Evolutionary conservation across 1,140 invertebrate genomes (phyloP).

Genomic region (Penaeus japonicus): DNA sequence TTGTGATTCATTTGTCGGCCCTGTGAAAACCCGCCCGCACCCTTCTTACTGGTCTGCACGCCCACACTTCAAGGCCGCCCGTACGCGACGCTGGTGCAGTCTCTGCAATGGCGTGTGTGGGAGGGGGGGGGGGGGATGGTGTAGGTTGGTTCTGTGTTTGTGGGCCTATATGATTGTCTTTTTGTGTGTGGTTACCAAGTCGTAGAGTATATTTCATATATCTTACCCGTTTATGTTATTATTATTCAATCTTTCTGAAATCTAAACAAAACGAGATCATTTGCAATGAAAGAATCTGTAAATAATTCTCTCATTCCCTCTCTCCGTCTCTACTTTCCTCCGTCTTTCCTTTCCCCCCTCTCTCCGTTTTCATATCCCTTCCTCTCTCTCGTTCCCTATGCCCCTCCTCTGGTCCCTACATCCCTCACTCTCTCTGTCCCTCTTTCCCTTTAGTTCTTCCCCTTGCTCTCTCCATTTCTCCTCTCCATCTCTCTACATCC

Average conservation of each 20-base stretch:
- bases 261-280: background rate
- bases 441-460: background rate
- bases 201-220: too few species aligned
- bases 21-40: too few species aligned
- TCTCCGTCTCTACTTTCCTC: background rate
- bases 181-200: too few species aligned
- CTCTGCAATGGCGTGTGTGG: too few species aligned
- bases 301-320: background rate
- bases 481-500: background rate
- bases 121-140: too few species aligned
- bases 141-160: too few species aligned
- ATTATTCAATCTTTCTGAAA: background rate
- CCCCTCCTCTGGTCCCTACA: background rate
- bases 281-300: background rate
- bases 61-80: too few species aligned
- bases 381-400: background rate
- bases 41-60: too few species aligned
- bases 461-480: background rate
- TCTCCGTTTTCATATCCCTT: background rate
- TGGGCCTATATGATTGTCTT: too few species aligned
- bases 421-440: background rate
- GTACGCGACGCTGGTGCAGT: too few species aligned
- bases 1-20: too few species aligned
- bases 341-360: background rate
- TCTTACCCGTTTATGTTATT: background rate